Evolutionary conservation across 1,140 invertebrate genomes (phyloP).

Genomic region (Zaprionus davidi): DNA sequence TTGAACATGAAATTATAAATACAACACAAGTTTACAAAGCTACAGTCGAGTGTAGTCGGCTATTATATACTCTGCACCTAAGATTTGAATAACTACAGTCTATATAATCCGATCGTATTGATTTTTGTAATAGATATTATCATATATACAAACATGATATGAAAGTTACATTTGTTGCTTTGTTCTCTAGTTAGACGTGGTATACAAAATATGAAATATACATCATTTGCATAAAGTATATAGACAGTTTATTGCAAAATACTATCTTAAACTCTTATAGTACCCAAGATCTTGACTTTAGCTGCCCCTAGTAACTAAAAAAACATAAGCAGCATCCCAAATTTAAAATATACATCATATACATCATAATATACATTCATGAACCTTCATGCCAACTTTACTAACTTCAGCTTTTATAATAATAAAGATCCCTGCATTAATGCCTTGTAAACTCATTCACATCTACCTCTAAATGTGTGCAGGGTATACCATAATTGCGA

Average conservation of each 20-base stretch:
- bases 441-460: neutral
- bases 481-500: neutral
- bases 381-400: neutral
- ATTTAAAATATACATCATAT: neutral
- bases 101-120: neutral
- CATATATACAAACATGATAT: too few relatives aligned
- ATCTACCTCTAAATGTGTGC: neutral
- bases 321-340: rapidly evolving
- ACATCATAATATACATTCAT: neutral
- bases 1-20: conserved; percentile 1
- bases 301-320: too few relatives aligned
- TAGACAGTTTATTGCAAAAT: neutral
- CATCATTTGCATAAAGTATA: neutral
- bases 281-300: too few relatives aligned
- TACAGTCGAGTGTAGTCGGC: neutral
- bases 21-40: neutral
- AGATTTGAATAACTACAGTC: neutral
- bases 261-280: neutral
- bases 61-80: neutral
- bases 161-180: too few relatives aligned
- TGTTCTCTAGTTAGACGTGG: neutral
- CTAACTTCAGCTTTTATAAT: neutral
- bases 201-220: neutral
- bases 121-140: too few relatives aligned
- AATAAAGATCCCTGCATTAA: neutral